phyloP scores from a whole-genome alignment of 2,888 invertebrate species.

The Drosophila merina region DNA sequence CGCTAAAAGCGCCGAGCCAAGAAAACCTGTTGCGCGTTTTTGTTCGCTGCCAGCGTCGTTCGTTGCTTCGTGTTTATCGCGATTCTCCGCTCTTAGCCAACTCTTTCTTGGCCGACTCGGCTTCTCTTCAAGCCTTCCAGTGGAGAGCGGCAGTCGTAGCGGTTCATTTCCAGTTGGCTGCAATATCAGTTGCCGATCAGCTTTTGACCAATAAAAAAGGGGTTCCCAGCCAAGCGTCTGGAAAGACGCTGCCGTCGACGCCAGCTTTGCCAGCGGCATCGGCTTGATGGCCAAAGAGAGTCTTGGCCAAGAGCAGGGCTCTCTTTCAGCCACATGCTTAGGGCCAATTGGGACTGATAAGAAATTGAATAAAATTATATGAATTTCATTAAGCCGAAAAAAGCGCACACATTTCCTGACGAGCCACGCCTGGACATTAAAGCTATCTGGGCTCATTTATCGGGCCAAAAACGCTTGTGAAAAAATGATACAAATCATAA shows the following conservation, averaged over 20 bases:
- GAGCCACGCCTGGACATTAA: conserved; percentile 41
- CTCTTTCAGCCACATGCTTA: conserved; percentile 38
- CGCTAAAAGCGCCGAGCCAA: conserved; percentile 60
- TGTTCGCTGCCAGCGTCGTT: conserved; percentile 73
- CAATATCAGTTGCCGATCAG: conserved; percentile 77
- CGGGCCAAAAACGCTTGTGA: conserved; percentile 46
- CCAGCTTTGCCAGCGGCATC: conserved; percentile 6
- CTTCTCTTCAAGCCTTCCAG: conserved; percentile 66
- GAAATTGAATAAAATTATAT: conserved; percentile 74
- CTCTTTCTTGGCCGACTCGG: conserved; percentile 9
- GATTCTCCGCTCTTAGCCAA: conserved; percentile 23
- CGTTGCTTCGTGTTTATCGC: conserved; percentile 71
- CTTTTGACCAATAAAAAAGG: conserved; percentile 81
- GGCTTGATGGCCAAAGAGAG: conserved; percentile 8
- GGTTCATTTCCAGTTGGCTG: conserved; percentile 80
- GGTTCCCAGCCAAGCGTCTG: conserved; percentile 59
- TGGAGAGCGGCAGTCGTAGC: conserved; percentile 61
- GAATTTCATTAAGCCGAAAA: conserved; percentile 58
- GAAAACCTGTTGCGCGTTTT: conserved; percentile 66
- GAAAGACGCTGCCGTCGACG: conserved; percentile 48
- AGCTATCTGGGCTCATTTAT: conserved; percentile 70
- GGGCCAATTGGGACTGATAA: conserved; percentile 63
- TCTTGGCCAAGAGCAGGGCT: conserved; percentile 39
- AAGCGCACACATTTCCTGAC: conserved; percentile 33
- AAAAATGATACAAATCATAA: conserved; percentile 72